Conservation (phyloP, 2,888 invertebrate genomes). For the Serrognathus titanus region DNA sequence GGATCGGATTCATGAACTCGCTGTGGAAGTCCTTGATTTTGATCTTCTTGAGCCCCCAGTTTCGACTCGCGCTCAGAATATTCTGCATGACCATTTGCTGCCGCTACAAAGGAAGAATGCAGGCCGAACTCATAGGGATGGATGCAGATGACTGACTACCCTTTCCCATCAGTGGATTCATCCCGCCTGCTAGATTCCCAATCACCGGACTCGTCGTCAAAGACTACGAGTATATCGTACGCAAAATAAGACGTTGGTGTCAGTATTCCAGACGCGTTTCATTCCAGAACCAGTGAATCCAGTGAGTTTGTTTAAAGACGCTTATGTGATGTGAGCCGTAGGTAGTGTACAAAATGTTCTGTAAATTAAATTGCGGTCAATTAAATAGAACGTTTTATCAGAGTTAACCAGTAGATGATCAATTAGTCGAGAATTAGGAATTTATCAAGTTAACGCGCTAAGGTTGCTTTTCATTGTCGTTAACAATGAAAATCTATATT, state of each 20-base stretch:
- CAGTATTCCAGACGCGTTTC: slow-evolving; percentile 32
- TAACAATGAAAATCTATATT: too few species aligned
- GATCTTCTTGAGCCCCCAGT: slow-evolving; percentile 86
- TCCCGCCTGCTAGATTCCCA: slow-evolving; percentile 34
- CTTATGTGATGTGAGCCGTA: not conserved
- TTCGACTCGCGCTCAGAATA: slow-evolving; percentile 82
- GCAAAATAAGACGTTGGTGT: slow-evolving; percentile 43
- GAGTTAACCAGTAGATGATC: too few species aligned
- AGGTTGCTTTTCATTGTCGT: too few species aligned
- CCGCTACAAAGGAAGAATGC: slow-evolving; percentile 77
- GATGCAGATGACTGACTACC: slow-evolving; percentile 77
- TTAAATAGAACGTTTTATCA: slow-evolving; percentile 3
- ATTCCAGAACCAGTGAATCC: slow-evolving; percentile 20
- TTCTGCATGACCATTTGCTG: slow-evolving; percentile 88
- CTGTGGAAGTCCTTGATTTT: slow-evolving; percentile 94
- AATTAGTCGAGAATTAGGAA: too few species aligned
- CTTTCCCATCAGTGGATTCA: slow-evolving; percentile 35
- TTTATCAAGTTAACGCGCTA: too few species aligned
- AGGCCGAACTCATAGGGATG: slow-evolving; percentile 81
- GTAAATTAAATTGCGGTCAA: slow-evolving; percentile 18
- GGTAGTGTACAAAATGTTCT: slow-evolving; percentile 13
- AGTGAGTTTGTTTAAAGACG: slow-evolving; percentile 10
- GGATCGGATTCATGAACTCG: slow-evolving; percentile 93
- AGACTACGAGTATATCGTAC: slow-evolving; percentile 44
- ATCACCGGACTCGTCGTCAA: slow-evolving; percentile 43